phyloP scores from a whole-genome alignment of 2,888 invertebrate species.

The Rapana venosa region DNA sequence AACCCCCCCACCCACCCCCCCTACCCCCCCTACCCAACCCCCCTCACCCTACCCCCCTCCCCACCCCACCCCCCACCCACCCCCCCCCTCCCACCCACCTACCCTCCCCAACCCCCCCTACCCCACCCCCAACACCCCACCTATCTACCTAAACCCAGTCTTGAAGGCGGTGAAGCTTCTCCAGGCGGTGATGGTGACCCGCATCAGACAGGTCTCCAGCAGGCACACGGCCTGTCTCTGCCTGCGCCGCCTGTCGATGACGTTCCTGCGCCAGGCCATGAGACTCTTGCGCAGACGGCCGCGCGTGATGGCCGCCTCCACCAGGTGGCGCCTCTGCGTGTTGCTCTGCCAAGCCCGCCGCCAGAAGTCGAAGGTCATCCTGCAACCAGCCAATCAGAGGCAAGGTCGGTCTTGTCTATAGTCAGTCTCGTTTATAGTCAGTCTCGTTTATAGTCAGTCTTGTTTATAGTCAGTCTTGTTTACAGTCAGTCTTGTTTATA shows the following conservation, averaged over 20 bases:
- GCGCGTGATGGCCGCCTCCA: conserved; percentile 54
- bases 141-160: conserved; percentile 58
- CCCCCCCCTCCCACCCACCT: not conserved
- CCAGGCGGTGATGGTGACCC: conserved; percentile 60
- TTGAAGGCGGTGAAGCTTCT: conserved; percentile 57
- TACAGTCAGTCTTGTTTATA: no score
- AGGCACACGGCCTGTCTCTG: conserved; percentile 59
- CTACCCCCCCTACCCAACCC: no score
- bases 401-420: no score
- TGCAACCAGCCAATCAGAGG: conserved; percentile 37
- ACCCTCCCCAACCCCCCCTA: not conserved
- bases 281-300: conserved; percentile 58
- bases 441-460: no score
- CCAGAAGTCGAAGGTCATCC: conserved; percentile 63
- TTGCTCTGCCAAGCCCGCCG: conserved; percentile 54
- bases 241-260: conserved; percentile 55
- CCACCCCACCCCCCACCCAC: not conserved
- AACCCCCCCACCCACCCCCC: no score
- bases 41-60: not conserved
- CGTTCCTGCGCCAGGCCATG: conserved; percentile 61
- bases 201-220: conserved; percentile 63
- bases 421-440: no score
- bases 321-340: conserved; percentile 53
- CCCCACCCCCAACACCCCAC: not conserved
- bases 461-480: no score